Evolutionary conservation across 2,113 vertebrate genomes (phyloP).

Genomic region (Atractosteus spatula): DNA sequence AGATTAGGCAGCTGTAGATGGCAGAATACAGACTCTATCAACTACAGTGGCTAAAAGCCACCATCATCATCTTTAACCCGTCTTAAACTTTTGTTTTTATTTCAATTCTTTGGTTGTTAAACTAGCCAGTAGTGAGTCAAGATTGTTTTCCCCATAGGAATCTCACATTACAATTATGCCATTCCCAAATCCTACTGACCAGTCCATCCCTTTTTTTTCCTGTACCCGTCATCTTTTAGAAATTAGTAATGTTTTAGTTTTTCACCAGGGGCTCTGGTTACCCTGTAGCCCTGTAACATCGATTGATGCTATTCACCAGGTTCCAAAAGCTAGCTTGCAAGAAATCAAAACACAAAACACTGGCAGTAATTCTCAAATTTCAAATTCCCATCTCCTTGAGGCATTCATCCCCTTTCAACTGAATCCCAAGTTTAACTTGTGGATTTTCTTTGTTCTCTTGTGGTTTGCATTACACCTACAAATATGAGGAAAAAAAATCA

Average conservation of each 20-base stretch:
- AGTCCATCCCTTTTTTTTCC: no score
- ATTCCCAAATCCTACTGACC: no score
- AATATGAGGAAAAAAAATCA: background rate
- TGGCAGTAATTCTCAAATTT: background rate
- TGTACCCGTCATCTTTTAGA: background rate
- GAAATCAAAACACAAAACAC: no score
- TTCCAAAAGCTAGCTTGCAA: background rate
- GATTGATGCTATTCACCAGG: background rate
- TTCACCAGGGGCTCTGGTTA: background rate
- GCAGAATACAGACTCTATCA: no score
- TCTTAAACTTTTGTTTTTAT: no score
- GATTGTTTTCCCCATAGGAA: no score
- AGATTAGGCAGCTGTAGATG: no score
- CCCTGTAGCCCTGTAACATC: background rate
- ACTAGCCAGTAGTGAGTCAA: no score
- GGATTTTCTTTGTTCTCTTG: background rate
- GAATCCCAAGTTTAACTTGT: background rate
- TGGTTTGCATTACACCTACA: background rate
- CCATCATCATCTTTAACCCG: no score
- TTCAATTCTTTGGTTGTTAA: no score
- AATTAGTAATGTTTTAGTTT: slow-evolving; percentile 1
- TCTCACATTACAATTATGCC: no score
- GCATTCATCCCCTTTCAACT: background rate
- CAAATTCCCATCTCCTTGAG: background rate
- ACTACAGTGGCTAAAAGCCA: no score